Conservation (phyloP, 2,797 vertebrate genomes). For the Avahi laniger region DNA sequence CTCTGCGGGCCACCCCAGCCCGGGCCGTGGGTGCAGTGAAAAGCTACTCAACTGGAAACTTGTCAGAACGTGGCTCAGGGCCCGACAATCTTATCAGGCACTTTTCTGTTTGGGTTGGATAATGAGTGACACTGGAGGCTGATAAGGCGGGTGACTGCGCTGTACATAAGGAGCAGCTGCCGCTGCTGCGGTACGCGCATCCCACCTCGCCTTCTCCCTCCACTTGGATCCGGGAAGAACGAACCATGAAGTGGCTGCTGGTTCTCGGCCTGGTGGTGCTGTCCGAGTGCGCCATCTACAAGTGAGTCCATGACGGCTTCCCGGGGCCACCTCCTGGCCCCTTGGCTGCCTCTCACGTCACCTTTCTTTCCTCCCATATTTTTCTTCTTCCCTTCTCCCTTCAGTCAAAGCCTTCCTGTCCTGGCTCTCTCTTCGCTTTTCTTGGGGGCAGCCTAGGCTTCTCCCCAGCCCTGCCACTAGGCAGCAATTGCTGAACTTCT, state of each 20-base stretch:
- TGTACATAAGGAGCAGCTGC: conserved; percentile 70
- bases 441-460: too few species aligned
- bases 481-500: neutral
- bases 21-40: accelerated
- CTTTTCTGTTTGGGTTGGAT: conserved; percentile 67
- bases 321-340: accelerated
- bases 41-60: conserved; percentile 25
- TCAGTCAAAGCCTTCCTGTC: neutral
- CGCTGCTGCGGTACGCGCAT: neutral
- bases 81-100: conserved; percentile 55
- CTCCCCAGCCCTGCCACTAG: neutral
- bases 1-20: accelerated
- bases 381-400: neutral
- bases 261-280: conserved; percentile 79
- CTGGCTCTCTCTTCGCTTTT: neutral
- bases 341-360: accelerated
- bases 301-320: conserved; percentile 69
- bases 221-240: neutral
- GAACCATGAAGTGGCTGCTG: conserved; percentile 84
- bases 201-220: neutral
- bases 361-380: neutral
- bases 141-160: neutral
- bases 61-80: neutral
- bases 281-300: conserved; percentile 69
- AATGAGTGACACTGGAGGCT: neutral